Evolutionary conservation across 2,888 invertebrate species (phyloP).

Genomic region (Drosophila vallismaia): DNA sequence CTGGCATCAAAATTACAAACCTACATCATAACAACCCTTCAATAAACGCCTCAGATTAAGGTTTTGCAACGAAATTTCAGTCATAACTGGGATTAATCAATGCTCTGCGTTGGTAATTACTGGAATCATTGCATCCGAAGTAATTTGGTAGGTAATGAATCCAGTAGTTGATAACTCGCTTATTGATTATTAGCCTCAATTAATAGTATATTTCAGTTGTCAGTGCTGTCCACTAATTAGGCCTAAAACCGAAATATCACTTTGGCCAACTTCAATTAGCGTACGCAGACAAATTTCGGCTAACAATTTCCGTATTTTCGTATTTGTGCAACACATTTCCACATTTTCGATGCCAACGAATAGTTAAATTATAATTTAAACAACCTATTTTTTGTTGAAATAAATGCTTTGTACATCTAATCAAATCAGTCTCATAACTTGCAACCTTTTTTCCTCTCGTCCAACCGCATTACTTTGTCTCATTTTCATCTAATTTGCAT

Average conservation of each 20-base stretch:
- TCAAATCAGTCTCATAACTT: not conserved
- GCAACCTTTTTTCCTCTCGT: slow-evolving; percentile 12
- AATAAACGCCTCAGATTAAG: too few species aligned
- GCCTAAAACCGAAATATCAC: slow-evolving; percentile 36
- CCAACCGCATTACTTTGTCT: slow-evolving; percentile 50
- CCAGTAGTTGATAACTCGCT: slow-evolving; percentile 36
- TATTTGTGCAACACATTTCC: not conserved
- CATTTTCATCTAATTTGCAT: slow-evolving; percentile 74
- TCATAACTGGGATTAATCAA: not conserved
- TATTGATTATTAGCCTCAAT: slow-evolving; percentile 41
- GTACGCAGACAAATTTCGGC: not conserved
- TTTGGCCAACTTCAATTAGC: slow-evolving; percentile 18
- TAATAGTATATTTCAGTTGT: slow-evolving; percentile 42
- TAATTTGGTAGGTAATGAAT: slow-evolving; percentile 30
- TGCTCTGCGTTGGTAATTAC: not conserved
- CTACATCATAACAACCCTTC: too few species aligned
- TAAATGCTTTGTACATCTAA: not conserved
- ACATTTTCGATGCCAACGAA: not conserved
- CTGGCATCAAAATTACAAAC: too few species aligned
- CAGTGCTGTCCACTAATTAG: slow-evolving; percentile 33
- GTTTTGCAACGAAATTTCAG: too few species aligned
- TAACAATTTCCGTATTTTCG: slow-evolving; percentile 1
- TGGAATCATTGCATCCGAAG: not conserved
- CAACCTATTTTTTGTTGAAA: not conserved
- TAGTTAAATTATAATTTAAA: not conserved